phyloP scores from a whole-genome alignment of 2,797 vertebrate genomes.

The Micropoecilia bifurca region DNA sequence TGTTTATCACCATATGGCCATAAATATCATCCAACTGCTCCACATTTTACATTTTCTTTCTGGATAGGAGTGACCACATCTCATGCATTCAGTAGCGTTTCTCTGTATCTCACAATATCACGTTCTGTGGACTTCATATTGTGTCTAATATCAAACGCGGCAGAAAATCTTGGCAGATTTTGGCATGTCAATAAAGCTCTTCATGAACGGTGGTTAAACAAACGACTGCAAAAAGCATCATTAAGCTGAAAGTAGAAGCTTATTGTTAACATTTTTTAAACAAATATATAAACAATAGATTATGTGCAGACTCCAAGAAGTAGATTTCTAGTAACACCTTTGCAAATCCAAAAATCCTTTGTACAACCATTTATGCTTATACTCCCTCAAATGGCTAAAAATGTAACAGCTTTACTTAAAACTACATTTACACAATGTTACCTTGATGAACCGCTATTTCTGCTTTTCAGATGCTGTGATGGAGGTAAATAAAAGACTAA shows the following conservation, averaged over 20 bases:
- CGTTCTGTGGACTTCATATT: not conserved
- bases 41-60: constrained; percentile 30
- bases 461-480: not conserved
- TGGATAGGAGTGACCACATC: constrained; percentile 23
- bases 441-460: not conserved
- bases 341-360: too few species aligned
- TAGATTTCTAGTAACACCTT: not conserved
- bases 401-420: not conserved
- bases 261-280: not conserved
- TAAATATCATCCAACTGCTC: constrained; percentile 50
- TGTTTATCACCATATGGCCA: constrained; percentile 39
- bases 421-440: not conserved
- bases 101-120: constrained; percentile 29
- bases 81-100: constrained; percentile 17
- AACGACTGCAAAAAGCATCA: not conserved
- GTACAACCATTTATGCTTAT: too few species aligned
- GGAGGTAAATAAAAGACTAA: not conserved
- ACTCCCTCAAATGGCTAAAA: not conserved
- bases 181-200: constrained; percentile 46
- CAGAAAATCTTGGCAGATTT: constrained; percentile 47
- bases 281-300: not conserved
- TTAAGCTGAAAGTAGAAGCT: not conserved
- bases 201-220: not conserved
- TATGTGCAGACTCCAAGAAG: not conserved
- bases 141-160: constrained; percentile 41